phyloP scores from a whole-genome alignment of 2,797 vertebrate species.

The Crypturellus tataupa region DNA sequence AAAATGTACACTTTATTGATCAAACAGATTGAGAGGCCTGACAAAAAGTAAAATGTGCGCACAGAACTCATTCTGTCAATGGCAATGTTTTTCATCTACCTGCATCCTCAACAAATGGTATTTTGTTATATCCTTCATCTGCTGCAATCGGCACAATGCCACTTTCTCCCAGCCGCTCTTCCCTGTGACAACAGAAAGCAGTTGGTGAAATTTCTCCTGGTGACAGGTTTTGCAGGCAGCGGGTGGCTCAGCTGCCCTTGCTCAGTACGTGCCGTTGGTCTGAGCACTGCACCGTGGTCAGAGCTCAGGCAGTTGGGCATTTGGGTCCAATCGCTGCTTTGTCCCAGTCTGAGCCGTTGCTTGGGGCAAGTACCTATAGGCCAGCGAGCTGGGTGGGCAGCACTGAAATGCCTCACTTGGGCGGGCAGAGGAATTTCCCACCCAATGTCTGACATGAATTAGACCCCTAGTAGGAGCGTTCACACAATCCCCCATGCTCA shows the following conservation, averaged over 20 bases:
- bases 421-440: background rate
- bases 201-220: background rate
- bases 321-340: background rate
- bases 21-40: slow-evolving; percentile 48
- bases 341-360: background rate
- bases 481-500: background rate
- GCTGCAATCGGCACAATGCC: slow-evolving; percentile 34
- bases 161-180: slow-evolving; percentile 18
- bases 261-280: background rate
- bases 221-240: background rate
- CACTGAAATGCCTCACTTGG: background rate
- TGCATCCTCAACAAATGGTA: slow-evolving; percentile 27
- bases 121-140: slow-evolving; percentile 39
- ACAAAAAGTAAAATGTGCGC: slow-evolving; percentile 40
- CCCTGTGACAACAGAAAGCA: background rate
- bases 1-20: slow-evolving; percentile 59
- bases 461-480: background rate
- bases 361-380: rapidly evolving
- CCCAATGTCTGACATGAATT: background rate
- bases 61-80: slow-evolving; percentile 36
- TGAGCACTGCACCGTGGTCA: no score
- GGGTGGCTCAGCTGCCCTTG: background rate
- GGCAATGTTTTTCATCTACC: slow-evolving; percentile 43
- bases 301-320: background rate
- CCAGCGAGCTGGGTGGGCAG: background rate